Evolutionary conservation across 2,113 vertebrate genomes (phyloP).

Genomic region (Tauraco erythrolophus): DNA sequence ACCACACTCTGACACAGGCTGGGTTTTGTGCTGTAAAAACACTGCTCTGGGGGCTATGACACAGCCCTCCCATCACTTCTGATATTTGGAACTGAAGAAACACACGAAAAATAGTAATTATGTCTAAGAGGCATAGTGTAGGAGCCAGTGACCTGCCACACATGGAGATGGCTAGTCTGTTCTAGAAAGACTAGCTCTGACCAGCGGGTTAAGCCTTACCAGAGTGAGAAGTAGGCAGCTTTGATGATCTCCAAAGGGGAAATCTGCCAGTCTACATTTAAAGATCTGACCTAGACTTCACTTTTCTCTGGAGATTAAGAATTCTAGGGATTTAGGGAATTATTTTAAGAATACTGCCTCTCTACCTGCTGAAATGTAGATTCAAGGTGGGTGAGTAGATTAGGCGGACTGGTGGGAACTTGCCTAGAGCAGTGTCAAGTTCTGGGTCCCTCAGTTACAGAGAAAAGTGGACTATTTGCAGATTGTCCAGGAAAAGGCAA

Average conservation of each 20-base stretch:
- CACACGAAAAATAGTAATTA: neutral
- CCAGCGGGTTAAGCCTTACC: neutral
- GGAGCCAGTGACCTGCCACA: neutral
- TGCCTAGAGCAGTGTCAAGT: neutral
- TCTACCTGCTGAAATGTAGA: neutral
- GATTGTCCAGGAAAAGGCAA: neutral
- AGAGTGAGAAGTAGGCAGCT: neutral
- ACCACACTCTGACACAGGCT: fast-evolving
- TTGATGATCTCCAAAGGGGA: neutral
- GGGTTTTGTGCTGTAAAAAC: neutral
- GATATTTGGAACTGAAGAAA: neutral
- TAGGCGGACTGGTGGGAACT: neutral
- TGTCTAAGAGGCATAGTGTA: neutral
- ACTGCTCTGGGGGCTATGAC: too few species aligned
- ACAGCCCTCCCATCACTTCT: neutral
- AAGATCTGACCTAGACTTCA: neutral
- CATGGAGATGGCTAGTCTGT: neutral
- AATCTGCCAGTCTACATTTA: neutral
- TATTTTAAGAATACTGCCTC: neutral
- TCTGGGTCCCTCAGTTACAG: neutral
- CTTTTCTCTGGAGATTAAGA: neutral
- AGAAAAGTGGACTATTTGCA: neutral
- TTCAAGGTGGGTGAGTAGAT: neutral
- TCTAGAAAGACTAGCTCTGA: neutral
- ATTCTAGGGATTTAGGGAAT: neutral